Evolutionary conservation across 92 coral and sea anemone species (phyloP), one percentile per base, ranked within the genome.

Genomic region (Umimayanthus kanabou): DNA sequence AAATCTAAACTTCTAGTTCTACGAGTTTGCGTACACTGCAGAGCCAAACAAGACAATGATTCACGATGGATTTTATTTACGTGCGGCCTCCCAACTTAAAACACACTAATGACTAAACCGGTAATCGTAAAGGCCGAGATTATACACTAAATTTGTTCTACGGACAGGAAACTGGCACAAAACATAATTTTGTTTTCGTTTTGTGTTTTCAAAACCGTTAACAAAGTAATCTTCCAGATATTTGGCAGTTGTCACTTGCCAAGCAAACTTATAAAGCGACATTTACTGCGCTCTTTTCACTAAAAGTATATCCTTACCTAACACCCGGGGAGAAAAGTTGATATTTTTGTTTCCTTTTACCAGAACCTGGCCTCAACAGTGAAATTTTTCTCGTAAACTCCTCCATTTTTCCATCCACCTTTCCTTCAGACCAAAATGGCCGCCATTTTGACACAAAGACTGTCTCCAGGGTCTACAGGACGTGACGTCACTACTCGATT

Each of bases 391-490:
- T 85, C 65, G 94, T 90, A 91, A 95, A 93, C 53, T 88, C 93
- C 53, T 90, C 92, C 98, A 95, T 95, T 25, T 85, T 53, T 85
- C 73, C 85, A 76, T 82, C 64, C 50, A 13, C 80, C 28, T 39
- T 50, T 22, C 25, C 45, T 16, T 83, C 79, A 70, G 39, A 79
- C 81, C 92, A 89, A 91, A n/a, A 93, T 95, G 94, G 92, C 93
- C 94, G 98, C 98, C 96, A 95, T 93, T 91, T 94, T 95, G 80
- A 85, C 92, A 85, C 90, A 91, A 89, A 88, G 73, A 71, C 87
- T 76, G 74, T 77, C 85, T 47, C 90, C 65, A 73, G 50, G 80
- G 80, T 65, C 29, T 74, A 25, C 29, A 57, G 87, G 87, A 29
- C 85, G 53, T 95, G 98, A 95, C 98, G 98, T 95, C 98, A 91